Evolutionary conservation across 2,888 invertebrate species (phyloP).

Genomic region (Athalia rosae): DNA sequence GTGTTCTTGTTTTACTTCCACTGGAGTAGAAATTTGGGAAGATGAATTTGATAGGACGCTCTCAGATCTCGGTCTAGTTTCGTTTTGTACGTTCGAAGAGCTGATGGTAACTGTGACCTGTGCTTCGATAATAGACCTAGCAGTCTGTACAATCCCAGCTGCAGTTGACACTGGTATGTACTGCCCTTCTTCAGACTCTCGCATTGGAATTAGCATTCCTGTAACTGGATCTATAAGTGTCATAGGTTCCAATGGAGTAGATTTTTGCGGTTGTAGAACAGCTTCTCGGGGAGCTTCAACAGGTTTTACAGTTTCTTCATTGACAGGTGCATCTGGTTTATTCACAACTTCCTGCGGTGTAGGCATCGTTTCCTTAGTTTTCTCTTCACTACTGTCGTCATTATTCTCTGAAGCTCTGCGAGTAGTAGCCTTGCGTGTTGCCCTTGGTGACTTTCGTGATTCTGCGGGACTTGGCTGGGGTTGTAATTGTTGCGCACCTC

Average conservation of each 20-base stretch:
- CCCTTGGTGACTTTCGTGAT: conserved; percentile 80
- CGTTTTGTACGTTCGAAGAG: conserved; percentile 6
- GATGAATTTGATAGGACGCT: conserved; percentile 61
- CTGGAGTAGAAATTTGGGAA: conserved; percentile 44
- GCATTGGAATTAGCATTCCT: conserved; percentile 82
- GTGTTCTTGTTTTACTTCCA: conserved; percentile 58
- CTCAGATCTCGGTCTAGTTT: conserved; percentile 33
- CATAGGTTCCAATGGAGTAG: conserved; percentile 76
- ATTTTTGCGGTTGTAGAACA: conserved; percentile 60
- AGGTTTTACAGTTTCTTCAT: conserved; percentile 55
- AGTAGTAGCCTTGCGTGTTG: conserved; percentile 79
- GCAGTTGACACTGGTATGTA: conserved; percentile 77
- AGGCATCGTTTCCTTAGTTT: conserved; percentile 61
- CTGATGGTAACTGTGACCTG: conserved; percentile 1
- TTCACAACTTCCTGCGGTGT: conserved; percentile 49
- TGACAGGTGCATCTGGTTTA: conserved; percentile 52
- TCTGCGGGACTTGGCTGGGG: conserved; percentile 55
- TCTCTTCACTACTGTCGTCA: conserved; percentile 79
- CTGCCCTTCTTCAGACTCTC: conserved; percentile 82
- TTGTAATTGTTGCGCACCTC: conserved; percentile 57
- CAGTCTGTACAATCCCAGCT: conserved; percentile 55
- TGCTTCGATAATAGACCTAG: conserved; percentile 21
- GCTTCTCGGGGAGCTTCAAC: conserved; percentile 62
- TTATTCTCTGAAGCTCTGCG: conserved; percentile 81
- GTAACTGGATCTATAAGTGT: conserved; percentile 85